These are phyloP conservation scores for Gymnocephalus cernua DNA, from an alignment of 2,113 vertebrate species.

Conservation along the genomic window DNA sequence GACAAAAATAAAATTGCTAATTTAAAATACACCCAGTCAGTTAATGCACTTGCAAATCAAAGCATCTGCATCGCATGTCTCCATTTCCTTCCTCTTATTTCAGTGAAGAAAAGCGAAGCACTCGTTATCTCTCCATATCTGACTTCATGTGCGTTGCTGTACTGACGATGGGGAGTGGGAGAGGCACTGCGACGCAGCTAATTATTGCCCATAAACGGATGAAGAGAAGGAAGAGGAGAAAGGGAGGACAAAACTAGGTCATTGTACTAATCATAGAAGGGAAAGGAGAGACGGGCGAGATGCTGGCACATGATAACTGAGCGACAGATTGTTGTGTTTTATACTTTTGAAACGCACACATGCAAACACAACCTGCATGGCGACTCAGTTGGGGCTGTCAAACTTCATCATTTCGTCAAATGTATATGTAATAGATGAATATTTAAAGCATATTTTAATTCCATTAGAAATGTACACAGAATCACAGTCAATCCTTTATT, in stretches of 20 bases:
- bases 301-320: conserved; percentile 7
- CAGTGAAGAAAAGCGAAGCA: conserved; percentile 22
- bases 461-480: background rate
- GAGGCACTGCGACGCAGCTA: conserved; percentile 34
- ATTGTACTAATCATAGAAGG: conserved; percentile 50
- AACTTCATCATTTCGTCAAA: background rate
- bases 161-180: background rate
- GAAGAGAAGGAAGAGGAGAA: conserved; percentile 28
- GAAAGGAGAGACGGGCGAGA: conserved; percentile 13
- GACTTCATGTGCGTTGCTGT: conserved; percentile 10
- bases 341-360: background rate
- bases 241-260: conserved; percentile 53
- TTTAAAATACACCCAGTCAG: background rate
- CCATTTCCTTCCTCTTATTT: conserved; percentile 15
- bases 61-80: background rate
- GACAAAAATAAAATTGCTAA: conserved; percentile 4
- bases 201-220: conserved; percentile 60
- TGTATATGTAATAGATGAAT: background rate
- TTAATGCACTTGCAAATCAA: conserved; percentile 20
- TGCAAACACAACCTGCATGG: background rate
- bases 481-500: background rate
- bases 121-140: conserved; percentile 39
- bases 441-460: background rate
- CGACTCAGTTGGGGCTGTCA: conserved; percentile 7
- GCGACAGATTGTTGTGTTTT: conserved; percentile 6